Evolutionary conservation across 1,140 invertebrate genomes (phyloP).

Genomic region (Musca vetustissima): DNA sequence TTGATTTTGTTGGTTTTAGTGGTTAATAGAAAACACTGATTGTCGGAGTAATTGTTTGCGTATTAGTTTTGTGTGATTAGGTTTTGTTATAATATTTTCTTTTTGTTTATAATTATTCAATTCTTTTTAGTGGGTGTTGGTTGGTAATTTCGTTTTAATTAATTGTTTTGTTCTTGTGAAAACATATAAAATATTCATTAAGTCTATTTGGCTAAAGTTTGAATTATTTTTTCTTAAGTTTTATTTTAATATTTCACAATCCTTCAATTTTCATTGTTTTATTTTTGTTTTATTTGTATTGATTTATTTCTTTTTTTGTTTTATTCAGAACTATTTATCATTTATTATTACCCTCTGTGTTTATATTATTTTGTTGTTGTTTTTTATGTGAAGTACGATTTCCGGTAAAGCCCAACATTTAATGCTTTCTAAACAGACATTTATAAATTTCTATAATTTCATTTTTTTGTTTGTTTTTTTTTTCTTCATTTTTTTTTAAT

Average conservation of each 20-base stretch:
- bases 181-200: conserved; percentile 27
- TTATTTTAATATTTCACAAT: conserved; percentile 30
- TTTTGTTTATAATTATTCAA: conserved; percentile 21
- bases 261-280: conserved; percentile 2
- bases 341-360: conserved; percentile 26
- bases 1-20: too few relatives aligned
- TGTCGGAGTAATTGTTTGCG: conserved; percentile 23
- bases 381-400: neutral
- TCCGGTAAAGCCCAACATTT: conserved; percentile 48
- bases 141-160: neutral
- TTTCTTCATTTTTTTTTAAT: conserved; percentile 13
- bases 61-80: conserved; percentile 13
- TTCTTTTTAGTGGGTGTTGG: conserved; percentile 8
- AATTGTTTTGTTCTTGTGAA: conserved; percentile 3
- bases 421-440: conserved; percentile 44
- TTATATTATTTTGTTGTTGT: conserved; percentile 30
- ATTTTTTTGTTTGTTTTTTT: neutral
- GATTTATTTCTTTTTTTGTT: conserved; percentile 26
- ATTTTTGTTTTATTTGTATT: conserved; percentile 8
- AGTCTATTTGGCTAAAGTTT: conserved; percentile 22
- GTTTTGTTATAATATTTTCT: conserved; percentile 26
- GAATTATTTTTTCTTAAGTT: conserved; percentile 26
- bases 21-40: conserved; percentile 12
- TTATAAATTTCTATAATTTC: conserved; percentile 15
- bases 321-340: conserved; percentile 9